A percentile compares a stretch with the other conserved stretches of the same genome.
phyloP scores from a whole-genome alignment of 1,140 invertebrate species.

The Sminthurinus signatus region DNA sequence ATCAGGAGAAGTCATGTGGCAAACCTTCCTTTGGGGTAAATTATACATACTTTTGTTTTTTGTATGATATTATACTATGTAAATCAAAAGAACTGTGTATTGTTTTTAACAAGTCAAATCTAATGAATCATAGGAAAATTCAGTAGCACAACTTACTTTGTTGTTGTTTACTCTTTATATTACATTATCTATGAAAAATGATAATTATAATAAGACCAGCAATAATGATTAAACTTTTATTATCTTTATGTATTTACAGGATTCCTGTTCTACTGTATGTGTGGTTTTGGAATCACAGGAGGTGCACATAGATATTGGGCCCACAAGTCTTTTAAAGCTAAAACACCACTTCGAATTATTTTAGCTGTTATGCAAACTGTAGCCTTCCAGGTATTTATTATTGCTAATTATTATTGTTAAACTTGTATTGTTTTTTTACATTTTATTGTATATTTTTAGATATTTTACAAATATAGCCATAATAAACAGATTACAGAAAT shows the following conservation, averaged over 20 bases:
- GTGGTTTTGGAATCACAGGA: slow-evolving; percentile 52
- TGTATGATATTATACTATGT: too few species aligned
- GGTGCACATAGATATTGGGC: slow-evolving; percentile 59
- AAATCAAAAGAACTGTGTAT: too few species aligned
- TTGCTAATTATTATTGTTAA: too few species aligned
- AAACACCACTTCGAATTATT: slow-evolving; percentile 51
- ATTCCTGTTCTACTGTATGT: slow-evolving; percentile 44
- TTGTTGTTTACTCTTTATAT: not conserved
- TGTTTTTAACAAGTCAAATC: too few species aligned
- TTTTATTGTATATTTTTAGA: too few species aligned
- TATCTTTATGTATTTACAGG: slow-evolving; percentile 18
- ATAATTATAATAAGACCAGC: not conserved
- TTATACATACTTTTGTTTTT: too few species aligned
- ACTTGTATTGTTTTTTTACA: not conserved
- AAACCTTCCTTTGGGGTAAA: slow-evolving; percentile 71
- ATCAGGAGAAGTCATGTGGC: slow-evolving; percentile 48
- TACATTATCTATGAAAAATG: not conserved
- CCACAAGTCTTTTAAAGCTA: slow-evolving; percentile 57
- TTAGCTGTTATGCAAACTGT: slow-evolving; percentile 52
- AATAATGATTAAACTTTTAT: not conserved
- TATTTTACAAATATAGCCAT: too few species aligned
- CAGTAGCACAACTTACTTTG: not conserved
- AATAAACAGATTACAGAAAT: too few species aligned
- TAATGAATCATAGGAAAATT: too few species aligned
- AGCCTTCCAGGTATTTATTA: slow-evolving; percentile 55